A percentile compares a stretch with the other conserved stretches of the same genome.
phyloP scores from a whole-genome alignment of 2,113 vertebrate genomes.

The Brachypodius melanocephalos region DNA sequence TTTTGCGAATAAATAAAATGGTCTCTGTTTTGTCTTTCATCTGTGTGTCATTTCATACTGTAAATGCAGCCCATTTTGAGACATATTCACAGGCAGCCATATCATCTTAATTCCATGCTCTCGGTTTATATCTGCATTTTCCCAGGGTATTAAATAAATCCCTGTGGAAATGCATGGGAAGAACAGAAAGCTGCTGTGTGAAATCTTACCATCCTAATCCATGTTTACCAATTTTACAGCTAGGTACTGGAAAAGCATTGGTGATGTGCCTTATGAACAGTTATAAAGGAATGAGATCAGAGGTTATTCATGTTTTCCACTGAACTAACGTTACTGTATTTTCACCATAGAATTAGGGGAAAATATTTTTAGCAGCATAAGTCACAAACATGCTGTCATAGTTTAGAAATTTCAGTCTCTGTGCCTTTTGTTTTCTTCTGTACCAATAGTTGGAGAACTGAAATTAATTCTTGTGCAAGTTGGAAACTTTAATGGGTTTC shows the following conservation, averaged over 20 bases:
- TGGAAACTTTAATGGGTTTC: not conserved
- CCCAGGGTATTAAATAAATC: constrained; percentile 54
- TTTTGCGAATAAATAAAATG: not conserved
- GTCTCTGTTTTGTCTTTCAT: not conserved
- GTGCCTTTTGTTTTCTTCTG: not conserved
- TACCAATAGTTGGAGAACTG: not conserved
- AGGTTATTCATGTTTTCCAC: not conserved
- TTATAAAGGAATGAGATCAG: not conserved
- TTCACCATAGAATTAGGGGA: not conserved
- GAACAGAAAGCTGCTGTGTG: not conserved
- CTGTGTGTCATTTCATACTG: not conserved
- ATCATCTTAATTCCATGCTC: constrained; percentile 49
- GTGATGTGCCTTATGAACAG: not conserved
- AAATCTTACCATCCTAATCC: constrained; percentile 37
- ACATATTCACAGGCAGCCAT: not conserved
- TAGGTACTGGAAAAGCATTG: not conserved
- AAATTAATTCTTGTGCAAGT: not conserved
- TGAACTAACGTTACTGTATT: not conserved
- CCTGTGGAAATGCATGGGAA: not conserved
- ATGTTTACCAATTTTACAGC: constrained; percentile 18
- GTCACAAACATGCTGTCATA: not conserved
- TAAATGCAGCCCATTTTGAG: constrained; percentile 32
- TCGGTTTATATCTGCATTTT: constrained; percentile 32
- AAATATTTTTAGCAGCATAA: not conserved
- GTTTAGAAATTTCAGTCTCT: not conserved